Percentiles rank a stretch among this genome's conserved stretches.
Conservation (phyloP, 2,888 invertebrate genomes). For the Polyommatus iphigenia region DNA sequence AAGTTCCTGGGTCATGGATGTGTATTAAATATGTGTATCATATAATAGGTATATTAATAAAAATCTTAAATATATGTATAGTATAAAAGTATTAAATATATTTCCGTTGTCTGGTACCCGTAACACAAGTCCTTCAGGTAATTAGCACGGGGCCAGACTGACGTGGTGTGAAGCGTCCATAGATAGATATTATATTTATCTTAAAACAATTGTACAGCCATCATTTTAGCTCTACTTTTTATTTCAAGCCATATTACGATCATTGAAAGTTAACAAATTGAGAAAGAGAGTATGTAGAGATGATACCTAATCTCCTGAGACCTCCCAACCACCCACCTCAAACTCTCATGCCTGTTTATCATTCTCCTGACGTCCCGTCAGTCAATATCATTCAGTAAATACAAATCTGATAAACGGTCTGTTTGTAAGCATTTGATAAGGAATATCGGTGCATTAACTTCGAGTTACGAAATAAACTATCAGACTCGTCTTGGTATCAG, state of each 20-base stretch:
- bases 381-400: neutral
- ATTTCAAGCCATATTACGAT: neutral
- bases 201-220: too few relatives aligned
- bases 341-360: neutral
- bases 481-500: neutral
- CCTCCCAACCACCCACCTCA: neutral
- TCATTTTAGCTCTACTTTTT: neutral
- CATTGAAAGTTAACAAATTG: neutral
- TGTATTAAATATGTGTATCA: too few relatives aligned
- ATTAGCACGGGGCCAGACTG: too few relatives aligned
- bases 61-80: too few relatives aligned
- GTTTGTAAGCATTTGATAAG: conserved; percentile 17
- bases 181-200: too few relatives aligned
- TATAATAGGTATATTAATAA: too few relatives aligned
- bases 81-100: too few relatives aligned
- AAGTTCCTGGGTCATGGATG: too few relatives aligned
- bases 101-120: too few relatives aligned
- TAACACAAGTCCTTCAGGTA: too few relatives aligned
- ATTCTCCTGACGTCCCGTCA: conserved; percentile 24
- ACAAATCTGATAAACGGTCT: conserved; percentile 17
- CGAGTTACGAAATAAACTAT: conserved; percentile 2
- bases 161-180: too few relatives aligned
- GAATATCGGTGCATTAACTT: neutral
- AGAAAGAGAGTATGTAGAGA: neutral
- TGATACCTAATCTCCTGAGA: neutral